Conservation (phyloP, 2,888 invertebrate species). For the Eristalinus aeneus region DNA sequence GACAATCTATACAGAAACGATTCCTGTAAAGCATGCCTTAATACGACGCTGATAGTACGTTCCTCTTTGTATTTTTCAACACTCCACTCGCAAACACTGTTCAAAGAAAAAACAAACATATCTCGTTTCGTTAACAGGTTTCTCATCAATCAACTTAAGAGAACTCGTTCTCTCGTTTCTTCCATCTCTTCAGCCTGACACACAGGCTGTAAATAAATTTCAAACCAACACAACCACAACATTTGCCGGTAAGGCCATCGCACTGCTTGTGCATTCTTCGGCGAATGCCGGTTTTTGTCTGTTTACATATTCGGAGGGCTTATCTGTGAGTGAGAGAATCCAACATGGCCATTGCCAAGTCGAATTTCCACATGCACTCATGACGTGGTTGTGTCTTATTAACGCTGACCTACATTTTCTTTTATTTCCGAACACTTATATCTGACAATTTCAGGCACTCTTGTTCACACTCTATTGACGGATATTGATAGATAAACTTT, state of each 20-base stretch:
- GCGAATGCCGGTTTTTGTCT: neutral
- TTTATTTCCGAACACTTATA: neutral
- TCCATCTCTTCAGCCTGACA: neutral
- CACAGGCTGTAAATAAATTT: neutral
- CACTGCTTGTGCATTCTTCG: neutral
- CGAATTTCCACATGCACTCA: neutral
- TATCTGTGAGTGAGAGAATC: neutral
- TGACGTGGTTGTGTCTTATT: neutral
- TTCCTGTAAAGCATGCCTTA: no score
- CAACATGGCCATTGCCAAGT: no score
- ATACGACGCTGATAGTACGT: neutral
- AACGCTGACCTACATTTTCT: neutral
- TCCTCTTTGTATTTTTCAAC: no score
- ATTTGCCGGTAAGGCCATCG: conserved; percentile 1
- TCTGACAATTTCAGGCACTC: neutral
- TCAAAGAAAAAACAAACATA: neutral
- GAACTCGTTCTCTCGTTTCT: neutral
- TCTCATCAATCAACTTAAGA: neutral
- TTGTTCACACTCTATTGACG: neutral
- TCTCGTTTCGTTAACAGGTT: neutral
- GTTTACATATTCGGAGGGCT: neutral
- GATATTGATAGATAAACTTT: neutral
- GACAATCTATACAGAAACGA: no score
- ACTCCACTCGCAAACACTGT: neutral
- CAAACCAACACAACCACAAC: neutral